Percentiles rank a stretch among this genome's conserved stretches.
Conservation (phyloP, 2,113 vertebrate genomes). For the Pandion haliaetus region DNA sequence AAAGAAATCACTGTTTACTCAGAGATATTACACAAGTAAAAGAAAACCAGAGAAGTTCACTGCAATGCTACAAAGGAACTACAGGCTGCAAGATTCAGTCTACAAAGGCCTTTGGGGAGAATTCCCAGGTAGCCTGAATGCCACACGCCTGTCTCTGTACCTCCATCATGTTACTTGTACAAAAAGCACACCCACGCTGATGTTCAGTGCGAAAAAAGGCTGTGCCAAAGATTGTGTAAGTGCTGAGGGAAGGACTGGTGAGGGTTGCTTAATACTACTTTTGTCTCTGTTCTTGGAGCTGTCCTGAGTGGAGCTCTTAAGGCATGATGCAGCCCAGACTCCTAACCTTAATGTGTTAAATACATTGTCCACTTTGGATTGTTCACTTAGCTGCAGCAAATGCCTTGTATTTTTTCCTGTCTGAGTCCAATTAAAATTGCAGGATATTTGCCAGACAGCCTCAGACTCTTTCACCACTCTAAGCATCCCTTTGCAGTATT, state of each 20-base stretch:
- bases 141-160: not conserved
- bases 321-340: conserved; percentile 22
- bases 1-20: not conserved
- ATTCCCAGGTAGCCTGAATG: not conserved
- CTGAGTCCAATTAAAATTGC: conserved; percentile 27
- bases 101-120: not conserved
- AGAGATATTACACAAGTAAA: not conserved
- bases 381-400: conserved; percentile 25
- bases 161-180: not conserved
- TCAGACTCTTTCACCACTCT: not conserved
- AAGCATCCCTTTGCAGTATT: not conserved
- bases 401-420: conserved; percentile 18
- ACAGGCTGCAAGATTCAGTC: accelerated
- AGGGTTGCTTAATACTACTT: not conserved
- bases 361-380: conserved; percentile 24
- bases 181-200: not conserved
- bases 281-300: not conserved
- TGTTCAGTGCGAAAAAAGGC: not conserved
- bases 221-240: not conserved
- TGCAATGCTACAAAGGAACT: not conserved
- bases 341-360: conserved; percentile 20
- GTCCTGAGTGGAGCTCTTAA: not conserved
- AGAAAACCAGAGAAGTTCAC: not conserved
- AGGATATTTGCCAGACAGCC: conserved; percentile 41
- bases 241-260: not conserved